Evolutionary conservation across 2,888 invertebrate species (phyloP), one percentile per base, ranked within the genome.

Genomic region (Amphipoea oculea): DNA sequence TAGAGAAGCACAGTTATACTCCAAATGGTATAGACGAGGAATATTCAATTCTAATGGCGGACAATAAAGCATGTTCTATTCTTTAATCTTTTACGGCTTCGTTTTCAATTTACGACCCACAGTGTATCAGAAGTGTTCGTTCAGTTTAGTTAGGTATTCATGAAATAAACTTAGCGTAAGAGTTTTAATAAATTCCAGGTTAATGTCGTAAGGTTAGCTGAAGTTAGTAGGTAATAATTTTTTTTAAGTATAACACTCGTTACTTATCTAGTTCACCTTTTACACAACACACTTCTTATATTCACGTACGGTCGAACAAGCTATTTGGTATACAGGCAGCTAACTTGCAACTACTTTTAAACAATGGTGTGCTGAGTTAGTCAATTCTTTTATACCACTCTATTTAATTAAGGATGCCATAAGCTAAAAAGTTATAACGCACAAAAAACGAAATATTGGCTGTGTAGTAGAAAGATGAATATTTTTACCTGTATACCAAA

Each of bases 71-170:
- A 79, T 68, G 68, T 42, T 84, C 69, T 40, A 54, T 81, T 69
- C 73, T 79, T 73, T 67, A 73, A 73, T 84, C 71, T 74, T 84
- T 71, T 60, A 76, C 63, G 65, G 63, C 17, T 72, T 70, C 73
- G 45, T 71, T 87, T 80, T 75, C 66, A 65, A 70, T 76, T 80
- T 87, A 82, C 69, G 82, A 74, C 65, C 51, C 36, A 60, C 51
- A 40, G 23, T 66, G 65, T 54, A 73, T 60, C 85, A 73, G 60
- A 60, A 73, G 85, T 51, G 76, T 78, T 81, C 54, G 40, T 71
- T 40, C 63, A 60, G 69, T 82, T 81, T 62, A 69, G 42, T 81
- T 67, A 69, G 42, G 7, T 80, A 69, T 79, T 84, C 63, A 69
- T 79, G 51, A 81, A 73, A 65, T 81, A 80, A 70, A 85, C 17